Evolutionary conservation across 2,888 invertebrate genomes (phyloP).

Genomic region (Zhuqinia jingwanae): DNA sequence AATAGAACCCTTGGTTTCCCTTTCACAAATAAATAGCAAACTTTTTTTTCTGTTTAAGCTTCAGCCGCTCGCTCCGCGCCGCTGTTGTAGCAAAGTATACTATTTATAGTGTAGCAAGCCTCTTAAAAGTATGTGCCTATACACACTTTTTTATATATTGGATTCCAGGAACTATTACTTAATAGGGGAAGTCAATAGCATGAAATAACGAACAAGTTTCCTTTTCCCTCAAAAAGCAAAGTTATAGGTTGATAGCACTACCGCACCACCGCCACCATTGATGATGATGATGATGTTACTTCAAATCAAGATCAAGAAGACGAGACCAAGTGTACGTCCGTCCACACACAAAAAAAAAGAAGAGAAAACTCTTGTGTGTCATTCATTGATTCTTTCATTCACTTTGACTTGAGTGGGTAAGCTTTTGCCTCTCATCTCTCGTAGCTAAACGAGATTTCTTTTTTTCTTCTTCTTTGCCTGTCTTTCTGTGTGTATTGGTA

Average conservation of each 20-base stretch:
- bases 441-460: not conserved
- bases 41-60: not conserved
- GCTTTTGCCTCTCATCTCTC: conserved; percentile 28
- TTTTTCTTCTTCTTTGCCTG: not conserved
- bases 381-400: conserved; percentile 58
- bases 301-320: not conserved
- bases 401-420: conserved; percentile 42
- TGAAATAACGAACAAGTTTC: conserved; percentile 10
- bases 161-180: not conserved
- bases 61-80: not conserved
- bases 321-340: not conserved
- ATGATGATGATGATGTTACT: not conserved
- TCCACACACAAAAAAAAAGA: not conserved
- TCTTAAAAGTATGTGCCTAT: not conserved
- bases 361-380: conserved; percentile 35
- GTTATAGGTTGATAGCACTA: not conserved
- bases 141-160: not conserved
- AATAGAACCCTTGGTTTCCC: conserved; percentile 14
- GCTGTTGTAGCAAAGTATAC: not conserved
- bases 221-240: conserved; percentile 10
- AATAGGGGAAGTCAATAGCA: not conserved
- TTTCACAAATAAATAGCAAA: not conserved
- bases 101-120: not conserved
- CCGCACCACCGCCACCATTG: not conserved
- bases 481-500: conserved; percentile 19